These are phyloP conservation scores for Ophion ventricosus DNA, from an alignment of 2,888 invertebrate genomes.

Conservation along the genomic window DNA sequence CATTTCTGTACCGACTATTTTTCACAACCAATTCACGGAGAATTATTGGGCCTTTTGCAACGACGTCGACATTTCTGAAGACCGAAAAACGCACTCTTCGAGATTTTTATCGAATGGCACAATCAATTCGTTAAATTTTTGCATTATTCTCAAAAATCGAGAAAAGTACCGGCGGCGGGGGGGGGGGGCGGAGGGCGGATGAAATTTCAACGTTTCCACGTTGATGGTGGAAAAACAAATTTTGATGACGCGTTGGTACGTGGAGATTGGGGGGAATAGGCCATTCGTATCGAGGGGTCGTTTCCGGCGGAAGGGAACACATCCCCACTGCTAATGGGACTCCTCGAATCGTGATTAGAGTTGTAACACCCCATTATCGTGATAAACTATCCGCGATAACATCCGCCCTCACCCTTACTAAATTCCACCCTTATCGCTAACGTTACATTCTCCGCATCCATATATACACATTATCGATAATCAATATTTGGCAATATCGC, in stretches of 20 bases:
- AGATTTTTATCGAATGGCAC: too few species aligned
- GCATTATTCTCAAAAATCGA: too few species aligned
- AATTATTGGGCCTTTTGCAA: too few species aligned
- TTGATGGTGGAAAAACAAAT: background rate
- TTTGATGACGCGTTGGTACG: background rate
- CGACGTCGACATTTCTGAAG: too few species aligned
- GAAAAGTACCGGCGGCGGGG: too few species aligned
- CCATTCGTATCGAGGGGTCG: slow-evolving; percentile 15
- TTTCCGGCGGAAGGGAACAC: slow-evolving; percentile 22
- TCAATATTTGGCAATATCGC: slow-evolving; percentile 39
- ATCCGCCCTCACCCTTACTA: slow-evolving; percentile 57
- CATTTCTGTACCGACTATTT: too few species aligned
- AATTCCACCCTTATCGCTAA: slow-evolving; percentile 56
- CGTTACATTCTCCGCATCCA: slow-evolving; percentile 29
- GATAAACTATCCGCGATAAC: slow-evolving; percentile 58
- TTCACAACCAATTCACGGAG: too few species aligned
- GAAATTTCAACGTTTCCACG: too few species aligned
- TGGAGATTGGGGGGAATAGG: background rate
- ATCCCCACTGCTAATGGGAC: slow-evolving; percentile 55
- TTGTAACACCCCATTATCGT: slow-evolving; percentile 63
- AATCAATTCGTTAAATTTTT: too few species aligned
- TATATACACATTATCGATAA: slow-evolving; percentile 35
- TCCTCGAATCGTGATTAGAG: slow-evolving; percentile 62
- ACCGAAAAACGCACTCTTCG: too few species aligned
- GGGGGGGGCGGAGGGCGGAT: too few species aligned